phyloP scores from a whole-genome alignment of 2,888 invertebrate species.

The Amiota minor region DNA sequence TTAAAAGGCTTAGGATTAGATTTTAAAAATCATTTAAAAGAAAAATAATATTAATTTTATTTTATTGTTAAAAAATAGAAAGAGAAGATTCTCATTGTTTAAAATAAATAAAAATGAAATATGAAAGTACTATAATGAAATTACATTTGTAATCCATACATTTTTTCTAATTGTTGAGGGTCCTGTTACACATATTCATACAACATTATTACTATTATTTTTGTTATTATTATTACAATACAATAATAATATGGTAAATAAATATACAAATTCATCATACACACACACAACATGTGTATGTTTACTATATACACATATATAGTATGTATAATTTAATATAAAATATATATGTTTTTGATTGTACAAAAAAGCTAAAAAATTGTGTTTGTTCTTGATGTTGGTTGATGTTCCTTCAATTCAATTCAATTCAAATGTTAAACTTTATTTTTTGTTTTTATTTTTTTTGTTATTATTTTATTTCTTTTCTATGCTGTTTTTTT shows the following conservation, averaged over 20 bases:
- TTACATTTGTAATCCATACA: constrained; percentile 52
- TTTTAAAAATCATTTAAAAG: no score
- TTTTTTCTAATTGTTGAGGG: constrained; percentile 45
- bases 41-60: no score
- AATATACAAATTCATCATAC: constrained; percentile 42
- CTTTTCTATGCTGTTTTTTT: constrained; percentile 31
- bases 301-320: constrained; percentile 42
- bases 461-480: constrained; percentile 32
- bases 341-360: constrained; percentile 35
- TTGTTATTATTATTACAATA: constrained; percentile 38
- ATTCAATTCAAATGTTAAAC: no score
- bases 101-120: constrained; percentile 19
- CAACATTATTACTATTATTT: constrained; percentile 29
- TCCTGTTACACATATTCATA: constrained; percentile 45
- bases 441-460: constrained; percentile 25
- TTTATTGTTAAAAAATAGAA: background rate
- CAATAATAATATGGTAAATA: constrained; percentile 43
- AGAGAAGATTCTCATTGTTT: constrained; percentile 8
- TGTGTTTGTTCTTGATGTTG: no score
- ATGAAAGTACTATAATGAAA: background rate
- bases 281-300: background rate
- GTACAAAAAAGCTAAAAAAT: constrained; percentile 35
- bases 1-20: no score
- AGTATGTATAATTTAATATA: constrained; percentile 35
- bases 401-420: no score